These are phyloP conservation scores for Platycheirus rosarum DNA, from an alignment of 2,888 invertebrate genomes.

Conservation along the genomic window DNA sequence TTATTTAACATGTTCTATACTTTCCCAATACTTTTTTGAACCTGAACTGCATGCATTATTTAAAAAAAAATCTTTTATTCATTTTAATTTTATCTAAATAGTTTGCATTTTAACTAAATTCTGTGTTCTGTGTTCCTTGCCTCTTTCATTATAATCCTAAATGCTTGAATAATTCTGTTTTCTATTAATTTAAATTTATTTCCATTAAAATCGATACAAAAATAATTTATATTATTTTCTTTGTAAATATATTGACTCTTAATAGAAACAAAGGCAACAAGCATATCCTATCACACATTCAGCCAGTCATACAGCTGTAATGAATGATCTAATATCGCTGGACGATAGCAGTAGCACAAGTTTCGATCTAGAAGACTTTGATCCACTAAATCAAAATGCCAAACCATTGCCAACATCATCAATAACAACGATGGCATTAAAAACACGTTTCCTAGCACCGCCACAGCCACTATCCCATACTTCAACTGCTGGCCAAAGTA, in stretches of 20 bases:
- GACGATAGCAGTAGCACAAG: constrained; percentile 86
- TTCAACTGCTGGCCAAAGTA: constrained; percentile 57
- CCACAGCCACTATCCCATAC: constrained; percentile 15
- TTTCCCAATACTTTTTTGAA: constrained; percentile 1
- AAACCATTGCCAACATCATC: constrained; percentile 80
- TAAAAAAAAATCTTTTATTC: no score
- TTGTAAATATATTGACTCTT: constrained; percentile 29
- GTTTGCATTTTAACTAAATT: constrained; percentile 58
- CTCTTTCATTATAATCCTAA: constrained; percentile 27
- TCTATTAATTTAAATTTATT: neutral
- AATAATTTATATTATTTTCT: constrained; percentile 9
- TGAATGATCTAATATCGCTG: constrained; percentile 86
- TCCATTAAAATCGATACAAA: no score
- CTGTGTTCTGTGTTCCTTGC: constrained; percentile 50
- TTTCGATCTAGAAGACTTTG: constrained; percentile 87
- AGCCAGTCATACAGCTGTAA: constrained; percentile 75
- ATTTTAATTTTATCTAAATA: constrained; percentile 49
- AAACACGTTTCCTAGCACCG: constrained; percentile 49
- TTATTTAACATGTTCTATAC: neutral
- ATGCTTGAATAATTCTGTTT: constrained; percentile 44
- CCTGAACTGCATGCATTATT: no score
- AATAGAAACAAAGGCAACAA: constrained; percentile 70
- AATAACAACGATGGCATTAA: constrained; percentile 50
- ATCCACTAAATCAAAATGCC: constrained; percentile 84
- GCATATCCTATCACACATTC: constrained; percentile 67